A percentile compares a stretch with the other conserved stretches of the same genome.
phyloP scores from a whole-genome alignment of 1,140 invertebrate species.

The Drosophila orosa region DNA sequence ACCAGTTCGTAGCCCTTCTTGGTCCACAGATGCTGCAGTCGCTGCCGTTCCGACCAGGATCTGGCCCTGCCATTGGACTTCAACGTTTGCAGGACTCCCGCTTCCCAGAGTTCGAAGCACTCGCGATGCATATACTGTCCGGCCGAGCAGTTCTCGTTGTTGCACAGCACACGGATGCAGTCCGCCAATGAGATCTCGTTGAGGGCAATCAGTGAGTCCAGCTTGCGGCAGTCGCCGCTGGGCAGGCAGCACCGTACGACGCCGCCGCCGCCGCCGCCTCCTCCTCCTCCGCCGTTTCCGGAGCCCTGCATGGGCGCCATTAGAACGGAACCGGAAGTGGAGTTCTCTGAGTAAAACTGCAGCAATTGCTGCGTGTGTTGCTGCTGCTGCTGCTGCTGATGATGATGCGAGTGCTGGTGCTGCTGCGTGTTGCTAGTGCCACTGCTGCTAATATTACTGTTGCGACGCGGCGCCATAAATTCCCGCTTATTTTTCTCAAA shows the following conservation, averaged over 20 bases:
- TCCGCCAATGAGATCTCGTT: conserved; percentile 92
- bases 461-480: conserved; percentile 81
- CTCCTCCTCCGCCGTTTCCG: conserved; percentile 28
- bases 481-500: conserved; percentile 27
- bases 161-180: conserved; percentile 95
- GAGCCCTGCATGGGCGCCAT: conserved; percentile 72
- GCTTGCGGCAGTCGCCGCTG: conserved; percentile 90
- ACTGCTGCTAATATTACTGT: conserved; percentile 54
- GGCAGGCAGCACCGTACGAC: conserved; percentile 91
- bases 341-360: conserved; percentile 32
- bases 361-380: conserved; percentile 52
- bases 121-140: conserved; percentile 97
- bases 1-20: conserved; percentile 98
- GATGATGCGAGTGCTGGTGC: conserved; percentile 51
- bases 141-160: conserved; percentile 94
- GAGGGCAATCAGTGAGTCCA: conserved; percentile 87
- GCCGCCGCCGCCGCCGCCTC: conserved; percentile 45
- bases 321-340: conserved; percentile 11
- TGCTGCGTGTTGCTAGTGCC: conserved; percentile 51
- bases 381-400: conserved; percentile 47
- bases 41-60: conserved; percentile 96
- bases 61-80: conserved; percentile 95
- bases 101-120: conserved; percentile 97
- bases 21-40: conserved; percentile 97
- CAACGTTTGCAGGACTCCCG: conserved; percentile 93